Evolutionary conservation across 1,140 invertebrate species (phyloP), one percentile per base, ranked within the genome.

Genomic region (Ceratitis capitata): DNA sequence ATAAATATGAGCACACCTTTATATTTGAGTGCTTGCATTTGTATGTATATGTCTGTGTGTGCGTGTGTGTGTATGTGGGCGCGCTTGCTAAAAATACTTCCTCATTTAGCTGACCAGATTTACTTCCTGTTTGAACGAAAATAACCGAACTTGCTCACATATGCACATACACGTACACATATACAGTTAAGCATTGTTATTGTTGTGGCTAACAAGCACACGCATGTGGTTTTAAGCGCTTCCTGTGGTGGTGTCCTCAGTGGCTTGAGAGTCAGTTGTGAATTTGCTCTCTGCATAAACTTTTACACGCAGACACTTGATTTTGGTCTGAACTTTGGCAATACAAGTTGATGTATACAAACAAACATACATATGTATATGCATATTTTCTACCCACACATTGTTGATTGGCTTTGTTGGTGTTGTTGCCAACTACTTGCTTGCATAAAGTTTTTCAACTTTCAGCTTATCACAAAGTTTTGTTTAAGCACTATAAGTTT

Each of bases 381-480:
- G 4, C 29, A 19, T 78, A n/a, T 23, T 78, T 10, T 78, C 39
- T 78, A 19, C 35, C 19, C 7, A n/a, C 4, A 39, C 2, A 39
- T 53, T 2, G 10, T 69, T 35, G 32, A 32, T 47, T 78, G 39
- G 10, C 42, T 10, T 78, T 45, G 39, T 45, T 78, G 16, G 23
- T 78, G 69, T 10, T n/a, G n/a, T n/a, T n/a, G n/a, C n/a, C n/a
- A n/a, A n/a, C n/a, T 78, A 26, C n/a, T 45, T 78, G 16, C 69
- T 47, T 47, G 16, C 69, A 39, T 78, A 45, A 78, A 47, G 39
- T 78, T 78, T 78, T 78, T 45, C 39, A 78, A 78, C 69, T 78
- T 78, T 78, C n/a, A 78, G 69, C 42, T 78, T 78, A 78, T 78
- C 69, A n/a, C 69, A 78, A 78, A 78, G 69, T 78, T 78, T 78